Evolutionary conservation across 2,797 vertebrate species (phyloP), one percentile per base, ranked within the genome.

Genomic region (Gobionotothen gibberifrons): DNA sequence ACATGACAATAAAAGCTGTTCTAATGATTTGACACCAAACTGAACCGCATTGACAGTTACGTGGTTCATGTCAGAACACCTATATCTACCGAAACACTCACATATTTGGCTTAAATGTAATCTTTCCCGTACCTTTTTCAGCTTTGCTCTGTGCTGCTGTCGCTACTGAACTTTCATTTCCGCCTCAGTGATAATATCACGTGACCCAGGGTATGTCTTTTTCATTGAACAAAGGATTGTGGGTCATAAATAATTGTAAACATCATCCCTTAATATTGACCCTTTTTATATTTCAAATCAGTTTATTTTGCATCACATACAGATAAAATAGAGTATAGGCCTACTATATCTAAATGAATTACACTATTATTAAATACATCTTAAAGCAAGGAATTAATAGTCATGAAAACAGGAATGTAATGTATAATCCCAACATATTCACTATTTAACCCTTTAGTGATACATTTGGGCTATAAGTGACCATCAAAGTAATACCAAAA

Each of bases 161-260:
- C 64, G 86, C 87, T 87, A 86, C 59, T 88, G 79, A 92, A 93
- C 91, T 93, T 93, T 92, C 92, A 95, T 93, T 95, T 95, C 94
- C 95, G 94, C 89, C 82, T 94, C 90, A 87, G 81, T 89, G 78
- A 90, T 81, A 74, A 55, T 9, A 82, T 77, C 94, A 95, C 90
- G 92, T 95, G 94, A 95, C 86, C 36, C 2, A 1, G 17, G 46
- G 43, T 14, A 47, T 1, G 21, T 36, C 16, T 51, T 53, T 68
- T 58, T 55, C 40, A 32, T 16, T 47, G 40, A 74, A 73, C 79
- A 87, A 87, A 76, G 89, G 64, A 87, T 91, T 91, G 54, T 91
- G 90, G 89, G 83, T 73, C 9, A 63, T 65, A 66, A 77, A 78
- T 48, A 64, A 62, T 47, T 3, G 5, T 16, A 46, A 82, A 59